These are phyloP conservation scores for Triplophysa siluroides DNA, from an alignment of 2,113 vertebrate species.

Conservation along the genomic window DNA sequence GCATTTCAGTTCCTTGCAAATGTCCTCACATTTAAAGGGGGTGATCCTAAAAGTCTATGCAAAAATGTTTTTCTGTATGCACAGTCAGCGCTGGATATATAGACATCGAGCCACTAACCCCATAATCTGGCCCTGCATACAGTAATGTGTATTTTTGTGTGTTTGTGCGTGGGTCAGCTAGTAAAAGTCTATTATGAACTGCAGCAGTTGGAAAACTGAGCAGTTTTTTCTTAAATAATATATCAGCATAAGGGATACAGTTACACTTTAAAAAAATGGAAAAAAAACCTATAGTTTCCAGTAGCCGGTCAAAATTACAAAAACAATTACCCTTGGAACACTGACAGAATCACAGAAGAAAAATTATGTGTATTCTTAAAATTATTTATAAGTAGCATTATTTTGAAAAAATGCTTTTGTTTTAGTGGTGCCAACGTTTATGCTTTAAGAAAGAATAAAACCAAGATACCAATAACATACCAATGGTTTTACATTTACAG, in stretches of 20 bases:
- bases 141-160: background rate
- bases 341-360: background rate
- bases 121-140: background rate
- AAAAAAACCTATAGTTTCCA: background rate
- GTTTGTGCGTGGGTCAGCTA: background rate
- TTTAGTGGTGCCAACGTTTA: conserved; percentile 1
- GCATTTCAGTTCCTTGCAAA: background rate
- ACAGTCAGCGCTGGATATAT: background rate
- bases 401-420: conserved; percentile 4
- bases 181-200: background rate
- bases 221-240: background rate
- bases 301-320: background rate
- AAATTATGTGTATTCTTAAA: background rate
- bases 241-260: background rate
- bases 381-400: conserved; percentile 33
- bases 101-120: background rate
- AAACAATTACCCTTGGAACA: background rate
- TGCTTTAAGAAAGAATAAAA: background rate
- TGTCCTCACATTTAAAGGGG: conserved; percentile 22
- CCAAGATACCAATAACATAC: background rate
- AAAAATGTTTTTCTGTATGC: too few relatives aligned
- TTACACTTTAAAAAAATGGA: background rate
- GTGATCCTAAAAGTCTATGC: too few relatives aligned
- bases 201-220: background rate
- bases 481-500: conserved; percentile 27